Evolutionary conservation across 2,113 vertebrate genomes (phyloP).

Genomic region (Scytalopus superciliaris): DNA sequence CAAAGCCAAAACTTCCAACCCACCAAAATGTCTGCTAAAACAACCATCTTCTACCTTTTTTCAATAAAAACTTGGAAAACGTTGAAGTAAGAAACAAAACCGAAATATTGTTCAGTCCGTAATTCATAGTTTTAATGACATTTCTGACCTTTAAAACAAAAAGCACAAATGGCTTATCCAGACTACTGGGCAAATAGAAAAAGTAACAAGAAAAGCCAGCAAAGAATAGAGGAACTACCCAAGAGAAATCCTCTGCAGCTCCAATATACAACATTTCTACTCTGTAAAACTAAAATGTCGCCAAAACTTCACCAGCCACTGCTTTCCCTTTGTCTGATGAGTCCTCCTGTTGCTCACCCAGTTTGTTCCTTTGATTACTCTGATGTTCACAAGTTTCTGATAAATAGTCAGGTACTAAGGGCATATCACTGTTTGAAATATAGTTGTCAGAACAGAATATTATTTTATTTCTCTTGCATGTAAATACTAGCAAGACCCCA

Average conservation of each 20-base stretch:
- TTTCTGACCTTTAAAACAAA: slow-evolving; percentile 61
- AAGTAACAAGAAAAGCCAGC: neutral
- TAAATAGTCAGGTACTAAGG: neutral
- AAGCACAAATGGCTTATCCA: slow-evolving; percentile 25
- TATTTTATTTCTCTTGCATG: neutral
- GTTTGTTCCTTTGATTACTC: neutral
- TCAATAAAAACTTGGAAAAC: neutral
- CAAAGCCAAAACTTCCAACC: neutral
- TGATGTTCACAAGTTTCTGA: neutral
- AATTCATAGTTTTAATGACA: slow-evolving; percentile 39
- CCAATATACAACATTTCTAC: neutral
- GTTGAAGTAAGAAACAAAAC: neutral
- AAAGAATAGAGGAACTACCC: neutral
- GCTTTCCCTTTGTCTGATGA: neutral
- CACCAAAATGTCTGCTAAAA: neutral
- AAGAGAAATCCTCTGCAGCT: neutral
- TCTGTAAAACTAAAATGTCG: neutral
- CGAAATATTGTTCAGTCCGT: neutral
- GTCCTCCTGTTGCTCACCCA: neutral
- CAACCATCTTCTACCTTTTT: neutral
- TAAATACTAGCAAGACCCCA: neutral
- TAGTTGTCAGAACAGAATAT: neutral
- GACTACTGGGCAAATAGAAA: neutral
- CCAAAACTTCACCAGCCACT: neutral
- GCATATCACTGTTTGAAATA: neutral